phyloP scores from a whole-genome alignment of 1,140 invertebrate genomes.

The Conopomorpha cramerella region DNA sequence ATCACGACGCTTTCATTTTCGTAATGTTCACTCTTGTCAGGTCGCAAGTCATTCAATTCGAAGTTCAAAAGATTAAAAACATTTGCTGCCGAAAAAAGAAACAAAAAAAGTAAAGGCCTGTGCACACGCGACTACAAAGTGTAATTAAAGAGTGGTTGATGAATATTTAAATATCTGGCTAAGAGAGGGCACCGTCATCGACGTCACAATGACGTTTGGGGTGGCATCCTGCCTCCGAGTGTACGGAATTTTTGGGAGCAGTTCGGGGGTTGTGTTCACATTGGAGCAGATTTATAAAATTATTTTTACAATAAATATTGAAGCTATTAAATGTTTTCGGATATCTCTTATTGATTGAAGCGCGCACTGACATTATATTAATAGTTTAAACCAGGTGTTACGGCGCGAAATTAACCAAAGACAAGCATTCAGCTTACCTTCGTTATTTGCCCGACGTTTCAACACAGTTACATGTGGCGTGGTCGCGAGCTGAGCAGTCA shows the following conservation, averaged over 20 bases:
- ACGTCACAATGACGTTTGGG: conserved; percentile 43
- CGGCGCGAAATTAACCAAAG: too few relatives aligned
- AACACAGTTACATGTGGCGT: too few relatives aligned
- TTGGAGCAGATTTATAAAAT: neutral
- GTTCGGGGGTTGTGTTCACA: conserved; percentile 6
- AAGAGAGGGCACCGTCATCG: conserved; percentile 29
- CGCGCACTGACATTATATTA: too few relatives aligned
- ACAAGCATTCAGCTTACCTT: too few relatives aligned
- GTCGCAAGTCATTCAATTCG: too few relatives aligned
- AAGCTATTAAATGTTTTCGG: too few relatives aligned
- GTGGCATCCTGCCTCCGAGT: conserved; percentile 37
- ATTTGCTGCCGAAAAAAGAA: neutral
- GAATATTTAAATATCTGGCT: conserved; percentile 52
- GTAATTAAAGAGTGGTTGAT: conserved; percentile 55
- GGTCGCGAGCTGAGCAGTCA: too few relatives aligned
- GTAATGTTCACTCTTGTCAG: too few relatives aligned
- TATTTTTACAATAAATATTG: neutral
- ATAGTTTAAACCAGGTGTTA: too few relatives aligned
- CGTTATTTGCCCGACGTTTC: too few relatives aligned
- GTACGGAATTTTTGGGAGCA: conserved; percentile 40
- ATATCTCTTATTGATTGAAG: too few relatives aligned
- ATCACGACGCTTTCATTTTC: too few relatives aligned
- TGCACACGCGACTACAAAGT: conserved; percentile 34
- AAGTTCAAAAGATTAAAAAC: neutral
- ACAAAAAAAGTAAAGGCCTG: conserved; percentile 19